phyloP scores from a whole-genome alignment of 2,113 vertebrate species.

The Gallinago media region DNA sequence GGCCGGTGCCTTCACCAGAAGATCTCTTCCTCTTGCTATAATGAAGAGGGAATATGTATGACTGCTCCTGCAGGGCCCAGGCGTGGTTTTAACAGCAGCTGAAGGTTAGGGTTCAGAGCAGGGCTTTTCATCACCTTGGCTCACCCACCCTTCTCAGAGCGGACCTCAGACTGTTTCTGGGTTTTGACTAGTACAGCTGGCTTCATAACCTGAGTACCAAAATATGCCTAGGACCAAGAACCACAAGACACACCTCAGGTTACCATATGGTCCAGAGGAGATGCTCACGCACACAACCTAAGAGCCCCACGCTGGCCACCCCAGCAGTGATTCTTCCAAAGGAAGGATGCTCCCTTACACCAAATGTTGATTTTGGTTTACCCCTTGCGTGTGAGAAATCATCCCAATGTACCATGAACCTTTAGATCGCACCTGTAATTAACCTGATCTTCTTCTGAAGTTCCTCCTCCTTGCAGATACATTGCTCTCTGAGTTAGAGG shows the following conservation, averaged over 20 bases:
- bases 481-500: background rate
- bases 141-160: background rate
- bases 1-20: background rate
- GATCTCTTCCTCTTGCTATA: background rate
- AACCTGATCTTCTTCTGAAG: background rate
- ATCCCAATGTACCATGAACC: background rate
- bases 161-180: fast-evolving
- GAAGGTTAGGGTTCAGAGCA: background rate
- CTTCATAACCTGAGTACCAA: background rate
- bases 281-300: fast-evolving
- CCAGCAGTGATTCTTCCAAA: background rate
- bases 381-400: background rate
- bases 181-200: background rate
- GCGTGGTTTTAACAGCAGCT: background rate
- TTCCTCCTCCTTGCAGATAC: background rate
- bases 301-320: background rate
- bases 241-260: background rate
- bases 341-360: background rate
- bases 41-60: background rate
- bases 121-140: background rate
- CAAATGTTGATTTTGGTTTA: background rate
- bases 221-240: background rate
- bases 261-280: background rate
- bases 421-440: background rate
- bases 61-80: background rate